Base-by-base conservation (phyloP, 2,888 invertebrate genomes). In the Silvanus unidentatus region DNA sequence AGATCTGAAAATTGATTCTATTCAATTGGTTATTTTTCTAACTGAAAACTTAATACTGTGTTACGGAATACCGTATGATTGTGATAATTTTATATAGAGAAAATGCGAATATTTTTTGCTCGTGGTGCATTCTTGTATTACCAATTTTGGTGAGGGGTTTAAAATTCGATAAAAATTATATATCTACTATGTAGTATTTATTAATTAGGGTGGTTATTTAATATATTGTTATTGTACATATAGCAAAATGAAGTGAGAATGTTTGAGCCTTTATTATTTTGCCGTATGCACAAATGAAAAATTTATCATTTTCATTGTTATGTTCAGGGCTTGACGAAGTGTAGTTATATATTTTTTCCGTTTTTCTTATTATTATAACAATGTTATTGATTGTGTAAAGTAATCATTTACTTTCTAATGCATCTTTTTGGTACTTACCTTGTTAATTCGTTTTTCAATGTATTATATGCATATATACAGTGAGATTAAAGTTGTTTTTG, bases 91-190 rank as follows among this genome's bases (percentile, higher is more conserved):
- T 47, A 44, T 22, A 5, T 22, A 22, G 8, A 22, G 8, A 22
- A 22, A 22, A 8, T 22, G 4, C 3, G 8, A 22, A 5, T 22
- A 37, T 47, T 44, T 36, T 42, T 48, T 39, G 39, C 32, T 28
- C 49, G 55, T 55, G 61, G 63, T 63, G 61, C 63, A 63, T 63
- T 63, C 63, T 63, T 63, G 60, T 55, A 52, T 47, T 46, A 39
- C 49, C 30, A 44, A 28, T 47, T 39, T 42, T 22, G 8, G 22
- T 3, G 3, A 22, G 3, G 22, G 22, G 22, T 44, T 45, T 48
- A 11, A 32, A 9, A 11, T 10, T 6, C 5, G 28, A 27, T 11
- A 27, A 27, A 27, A 27, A 39, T 39, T 27, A 10, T 14, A 37
- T 37, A 15, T 39, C 45, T 48, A 42, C 39, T 45, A 46, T 47